A percentile compares a stretch with the other conserved stretches of the same genome.
Evolutionary conservation across 2,888 invertebrate genomes (phyloP).

Genomic region (Drosophila sordidula): DNA sequence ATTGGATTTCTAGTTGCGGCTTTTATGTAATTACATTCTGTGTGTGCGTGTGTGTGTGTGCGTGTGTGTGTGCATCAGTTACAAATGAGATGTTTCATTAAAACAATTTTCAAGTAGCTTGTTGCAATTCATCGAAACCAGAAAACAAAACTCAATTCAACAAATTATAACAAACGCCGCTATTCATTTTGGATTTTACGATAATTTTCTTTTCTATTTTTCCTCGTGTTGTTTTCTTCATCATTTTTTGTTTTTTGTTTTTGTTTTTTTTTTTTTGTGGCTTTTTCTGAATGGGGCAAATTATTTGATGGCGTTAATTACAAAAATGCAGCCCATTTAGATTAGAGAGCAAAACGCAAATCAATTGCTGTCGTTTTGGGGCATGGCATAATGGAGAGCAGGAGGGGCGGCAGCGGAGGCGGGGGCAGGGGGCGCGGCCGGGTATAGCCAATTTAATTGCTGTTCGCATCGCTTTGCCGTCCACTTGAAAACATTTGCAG

Average conservation of each 20-base stretch:
- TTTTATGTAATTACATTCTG: conserved; percentile 16
- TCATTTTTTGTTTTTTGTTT: not conserved
- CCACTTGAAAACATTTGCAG: conserved; percentile 49
- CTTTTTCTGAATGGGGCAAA: conserved; percentile 36
- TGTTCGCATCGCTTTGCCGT: conserved; percentile 25
- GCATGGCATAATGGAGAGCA: not conserved
- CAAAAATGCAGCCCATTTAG: conserved; percentile 63
- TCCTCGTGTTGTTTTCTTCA: no score
- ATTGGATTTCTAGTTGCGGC: conserved; percentile 9
- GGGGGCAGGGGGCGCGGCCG: conserved; percentile 4
- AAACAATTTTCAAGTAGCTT: conserved; percentile 54
- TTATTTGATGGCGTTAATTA: conserved; percentile 66
- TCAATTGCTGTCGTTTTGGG: conserved; percentile 36
- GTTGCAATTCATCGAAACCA: conserved; percentile 22
- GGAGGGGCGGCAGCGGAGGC: not conserved
- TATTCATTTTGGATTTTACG: conserved; percentile 46
- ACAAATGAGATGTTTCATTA: conserved; percentile 40
- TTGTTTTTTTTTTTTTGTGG: not conserved
- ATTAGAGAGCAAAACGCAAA: conserved; percentile 54
- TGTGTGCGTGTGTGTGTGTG: not conserved
- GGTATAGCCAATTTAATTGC: conserved; percentile 48
- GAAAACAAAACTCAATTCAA: conserved; percentile 10
- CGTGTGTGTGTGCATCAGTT: conserved; percentile 4
- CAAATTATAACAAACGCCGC: conserved; percentile 35
- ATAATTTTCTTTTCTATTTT: conserved; percentile 23